phyloP scores from a whole-genome alignment of 2,797 vertebrate genomes.

The Peromyscus aztecus region DNA sequence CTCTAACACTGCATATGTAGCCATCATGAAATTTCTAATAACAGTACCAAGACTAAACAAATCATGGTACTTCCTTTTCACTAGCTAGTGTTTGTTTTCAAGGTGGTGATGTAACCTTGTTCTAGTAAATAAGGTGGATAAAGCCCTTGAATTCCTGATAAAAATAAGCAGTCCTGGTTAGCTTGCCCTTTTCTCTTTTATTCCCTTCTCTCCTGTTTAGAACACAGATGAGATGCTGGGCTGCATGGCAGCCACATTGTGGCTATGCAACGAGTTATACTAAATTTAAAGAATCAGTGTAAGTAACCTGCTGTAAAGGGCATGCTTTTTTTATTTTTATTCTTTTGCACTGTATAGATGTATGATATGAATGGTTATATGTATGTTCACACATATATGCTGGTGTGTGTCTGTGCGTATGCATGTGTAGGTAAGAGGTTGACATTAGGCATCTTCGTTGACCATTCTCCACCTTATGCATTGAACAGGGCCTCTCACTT shows the following conservation, averaged over 20 bases:
- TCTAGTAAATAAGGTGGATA: not conserved
- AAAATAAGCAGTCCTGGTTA: not conserved
- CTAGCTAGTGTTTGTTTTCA: not conserved
- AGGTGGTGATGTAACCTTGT: not conserved
- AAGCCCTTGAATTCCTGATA: conserved; percentile 3
- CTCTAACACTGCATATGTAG: not conserved
- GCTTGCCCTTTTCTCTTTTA: not conserved
- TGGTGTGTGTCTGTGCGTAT: not conserved
- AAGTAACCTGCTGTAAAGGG: not conserved
- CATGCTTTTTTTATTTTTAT: not conserved
- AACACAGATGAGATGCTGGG: not conserved
- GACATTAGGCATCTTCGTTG: not conserved
- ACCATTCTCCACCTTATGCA: not conserved
- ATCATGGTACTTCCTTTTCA: not conserved
- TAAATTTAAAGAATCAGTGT: not conserved
- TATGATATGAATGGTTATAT: not conserved
- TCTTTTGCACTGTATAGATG: not conserved
- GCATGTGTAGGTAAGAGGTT: not conserved
- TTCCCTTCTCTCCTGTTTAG: not conserved
- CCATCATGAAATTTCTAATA: not conserved
- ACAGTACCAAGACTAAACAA: not conserved
- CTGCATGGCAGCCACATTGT: not conserved
- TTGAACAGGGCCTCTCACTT: not conserved
- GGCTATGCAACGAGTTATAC: not conserved
- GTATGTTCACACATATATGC: not conserved